Evolutionary conservation across 1,140 invertebrate species (phyloP).

Genomic region (Asbolus verrucosus): DNA sequence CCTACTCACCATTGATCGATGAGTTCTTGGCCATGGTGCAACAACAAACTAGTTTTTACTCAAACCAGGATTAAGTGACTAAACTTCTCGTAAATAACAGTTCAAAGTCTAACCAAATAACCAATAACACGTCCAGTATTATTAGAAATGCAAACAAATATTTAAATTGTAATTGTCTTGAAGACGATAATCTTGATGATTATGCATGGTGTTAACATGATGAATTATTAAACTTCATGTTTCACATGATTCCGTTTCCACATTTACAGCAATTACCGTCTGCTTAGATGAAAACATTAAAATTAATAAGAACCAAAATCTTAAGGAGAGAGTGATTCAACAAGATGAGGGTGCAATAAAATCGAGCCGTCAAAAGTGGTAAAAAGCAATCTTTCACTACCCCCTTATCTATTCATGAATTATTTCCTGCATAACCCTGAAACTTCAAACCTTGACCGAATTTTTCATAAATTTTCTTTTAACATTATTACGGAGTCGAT

Average conservation of each 20-base stretch:
- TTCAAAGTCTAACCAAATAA: slow-evolving; percentile 10
- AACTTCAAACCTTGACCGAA: neutral
- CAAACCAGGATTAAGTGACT: slow-evolving; percentile 2
- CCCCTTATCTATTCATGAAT: slow-evolving; percentile 36
- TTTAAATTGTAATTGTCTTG: slow-evolving; percentile 25
- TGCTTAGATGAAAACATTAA: slow-evolving; percentile 20
- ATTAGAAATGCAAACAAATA: slow-evolving; percentile 32
- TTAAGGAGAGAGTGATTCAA: neutral
- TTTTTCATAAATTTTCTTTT: slow-evolving; percentile 14
- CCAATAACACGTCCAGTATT: slow-evolving; percentile 17
- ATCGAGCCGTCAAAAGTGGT: slow-evolving; percentile 27
- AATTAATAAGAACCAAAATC: slow-evolving; percentile 11
- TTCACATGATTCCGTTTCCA: too few species aligned
- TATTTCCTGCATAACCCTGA: slow-evolving; percentile 18
- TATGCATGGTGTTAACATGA: too few species aligned
- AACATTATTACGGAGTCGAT: neutral
- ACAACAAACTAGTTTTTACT: slow-evolving; percentile 19
- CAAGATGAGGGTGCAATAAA: slow-evolving; percentile 13
- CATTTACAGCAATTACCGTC: slow-evolving; percentile 16
- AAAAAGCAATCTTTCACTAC: slow-evolving; percentile 39
- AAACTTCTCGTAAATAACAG: slow-evolving; percentile 15
- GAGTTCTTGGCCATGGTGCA: slow-evolving; percentile 19
- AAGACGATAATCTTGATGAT: slow-evolving; percentile 4
- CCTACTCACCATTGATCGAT: slow-evolving; percentile 27
- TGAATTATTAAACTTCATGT: slow-evolving; percentile 9